Conservation (phyloP, 2,888 invertebrate genomes). For the Ormyrus labotus region DNA sequence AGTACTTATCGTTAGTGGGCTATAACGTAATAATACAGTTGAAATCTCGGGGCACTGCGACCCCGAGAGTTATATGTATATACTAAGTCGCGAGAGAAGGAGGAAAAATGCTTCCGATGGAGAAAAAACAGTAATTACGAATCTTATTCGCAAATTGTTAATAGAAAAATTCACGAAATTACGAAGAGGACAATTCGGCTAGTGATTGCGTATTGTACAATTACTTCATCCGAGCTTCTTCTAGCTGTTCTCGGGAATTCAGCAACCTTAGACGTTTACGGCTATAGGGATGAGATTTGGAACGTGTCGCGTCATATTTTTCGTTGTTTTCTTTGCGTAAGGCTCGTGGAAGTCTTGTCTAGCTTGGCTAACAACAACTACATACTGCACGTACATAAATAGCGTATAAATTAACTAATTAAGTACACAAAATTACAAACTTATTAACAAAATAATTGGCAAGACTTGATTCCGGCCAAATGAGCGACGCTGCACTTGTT, state of each 20-base stretch:
- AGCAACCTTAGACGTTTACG: conserved; percentile 35
- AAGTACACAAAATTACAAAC: conserved; percentile 76
- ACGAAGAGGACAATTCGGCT: conserved; percentile 44
- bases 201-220: conserved; percentile 52
- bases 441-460: conserved; percentile 75
- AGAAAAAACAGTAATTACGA: conserved; percentile 33
- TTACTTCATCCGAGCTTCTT: neutral
- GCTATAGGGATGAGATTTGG: conserved; percentile 8
- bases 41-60: neutral
- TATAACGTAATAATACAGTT: conserved; percentile 57
- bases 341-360: conserved; percentile 70
- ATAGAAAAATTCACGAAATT: conserved; percentile 42
- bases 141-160: conserved; percentile 42
- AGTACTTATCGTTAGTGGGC: conserved; percentile 73
- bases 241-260: conserved; percentile 34
- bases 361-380: conserved; percentile 67
- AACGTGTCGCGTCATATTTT: neutral
- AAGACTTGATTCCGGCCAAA: conserved; percentile 69
- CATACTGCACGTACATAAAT: conserved; percentile 70
- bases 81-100: conserved; percentile 37
- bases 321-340: conserved; percentile 17
- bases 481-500: conserved; percentile 54
- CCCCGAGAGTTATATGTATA: neutral
- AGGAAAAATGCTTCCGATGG: conserved; percentile 29
- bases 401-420: conserved; percentile 72